Evolutionary conservation across 2,113 vertebrate species (phyloP), one percentile per base, ranked within the genome.

Genomic region (Genyomyrus donnyi): DNA sequence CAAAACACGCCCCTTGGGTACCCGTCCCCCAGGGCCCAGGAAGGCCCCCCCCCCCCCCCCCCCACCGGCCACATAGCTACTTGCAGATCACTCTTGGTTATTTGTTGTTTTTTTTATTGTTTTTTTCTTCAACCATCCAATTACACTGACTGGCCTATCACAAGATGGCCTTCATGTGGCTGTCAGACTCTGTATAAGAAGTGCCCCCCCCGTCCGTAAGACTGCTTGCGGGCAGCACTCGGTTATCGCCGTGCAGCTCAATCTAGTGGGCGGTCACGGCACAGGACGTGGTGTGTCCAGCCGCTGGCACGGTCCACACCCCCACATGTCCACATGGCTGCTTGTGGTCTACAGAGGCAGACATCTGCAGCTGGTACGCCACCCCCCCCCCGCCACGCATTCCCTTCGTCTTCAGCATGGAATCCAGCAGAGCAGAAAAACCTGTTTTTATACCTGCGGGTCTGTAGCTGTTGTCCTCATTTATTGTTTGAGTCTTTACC

Each of bases 401-500:
- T 46, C 66, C 58, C 45, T 50, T 56, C 83, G 9, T 9, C 45
- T 88, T 39, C 35, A 39, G 27, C 19, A 49, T 62, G n/a, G 52
- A 45, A 88, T 84, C 35, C 52, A 89, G 42, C 74, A 62, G 53
- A 50, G 56, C 24, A 49, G 50, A 46, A 62, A 42, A 62, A 42
- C 15, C 48, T 39, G 27, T 39, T 31, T 49, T 86, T 49, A n/a
- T 66, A 45, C 80, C 80, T 85, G 70, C 85, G 15, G 50, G 85
- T 56, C 50, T 31, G 53, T 45, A 45, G 80, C 87, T 35, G 80
- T 45, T 62, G 56, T 90, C 42, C n/a, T 80, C 90, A 83, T 86
- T 89, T 90, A 80, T 90, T 88, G 77, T 90, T 42, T 89, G 24
- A 19, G 52, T 53, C 52, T 53, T 62, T 27, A 46, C 0, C 5